Evolutionary conservation across 2,113 vertebrate species (phyloP).

Genomic region (Hippocampus zosterae): DNA sequence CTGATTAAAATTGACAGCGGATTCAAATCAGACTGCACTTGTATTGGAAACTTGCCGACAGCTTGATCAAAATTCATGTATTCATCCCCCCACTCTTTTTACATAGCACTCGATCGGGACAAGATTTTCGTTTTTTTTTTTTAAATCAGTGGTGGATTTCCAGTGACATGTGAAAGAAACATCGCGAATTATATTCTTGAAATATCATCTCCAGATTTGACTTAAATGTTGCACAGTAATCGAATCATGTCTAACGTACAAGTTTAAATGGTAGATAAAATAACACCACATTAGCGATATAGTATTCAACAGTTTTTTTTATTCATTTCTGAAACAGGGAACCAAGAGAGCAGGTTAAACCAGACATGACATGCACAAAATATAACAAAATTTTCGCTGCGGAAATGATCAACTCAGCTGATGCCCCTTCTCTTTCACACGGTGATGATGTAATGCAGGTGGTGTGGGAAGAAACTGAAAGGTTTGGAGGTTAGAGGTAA

Average conservation of each 20-base stretch:
- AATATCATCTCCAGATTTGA: neutral
- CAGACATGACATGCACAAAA: conserved; percentile 63
- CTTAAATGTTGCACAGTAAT: neutral
- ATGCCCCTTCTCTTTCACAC: conserved; percentile 32
- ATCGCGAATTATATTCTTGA: neutral
- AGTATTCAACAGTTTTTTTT: conserved; percentile 18
- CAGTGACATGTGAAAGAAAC: neutral
- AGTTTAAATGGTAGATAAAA: neutral
- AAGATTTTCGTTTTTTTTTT: conserved; percentile 4
- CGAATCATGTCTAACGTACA: neutral
- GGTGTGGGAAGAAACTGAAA: neutral
- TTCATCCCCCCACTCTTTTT: neutral
- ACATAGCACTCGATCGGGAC: neutral
- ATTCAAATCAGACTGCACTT: conserved; percentile 22
- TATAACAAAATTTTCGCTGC: conserved; percentile 61
- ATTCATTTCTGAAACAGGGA: conserved; percentile 52
- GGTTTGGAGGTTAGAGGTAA: conserved; percentile 62
- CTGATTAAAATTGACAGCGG: conserved; percentile 29
- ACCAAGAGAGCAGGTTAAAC: conserved; percentile 34
- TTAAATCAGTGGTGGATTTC: conserved; percentile 1
- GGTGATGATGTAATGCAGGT: neutral
- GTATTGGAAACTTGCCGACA: neutral
- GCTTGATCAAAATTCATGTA: neutral
- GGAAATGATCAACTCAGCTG: conserved; percentile 21
- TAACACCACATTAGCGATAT: neutral